Evolutionary conservation across 2,888 invertebrate species (phyloP), one percentile per base, ranked within the genome.

Genomic region (Carterocephalus palaemon): DNA sequence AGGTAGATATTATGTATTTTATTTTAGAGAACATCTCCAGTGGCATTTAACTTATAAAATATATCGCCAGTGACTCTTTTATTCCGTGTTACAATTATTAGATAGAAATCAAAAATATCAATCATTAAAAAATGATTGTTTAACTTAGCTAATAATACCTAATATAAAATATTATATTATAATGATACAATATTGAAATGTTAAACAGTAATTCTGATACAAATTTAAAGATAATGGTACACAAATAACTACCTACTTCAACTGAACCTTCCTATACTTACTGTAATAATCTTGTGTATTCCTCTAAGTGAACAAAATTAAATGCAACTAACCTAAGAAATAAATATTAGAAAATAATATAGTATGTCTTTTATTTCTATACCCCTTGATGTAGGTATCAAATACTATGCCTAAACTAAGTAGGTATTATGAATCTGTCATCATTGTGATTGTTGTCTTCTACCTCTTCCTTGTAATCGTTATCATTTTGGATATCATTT

Each of bases 251-350:
- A 24, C 24, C 33, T 33, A 26, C 33, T 24, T 33, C 33, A 41
- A 54, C 46, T 38, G 40, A 54, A 55, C 53, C 52, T 56, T 52
- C 41, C 49, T 56, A 48, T 39, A 38, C 5, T 20, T 52, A 29
- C 47, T 48, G 49, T 45, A 40, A 45, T 45, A 42, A 45, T 48
- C 49, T 57, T 57, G 46, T 68, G 54, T 70, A 64, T 63, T 57
- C 67, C 62, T 60, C 53, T 68, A 70, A 65, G 64, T 65, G 64
- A 72, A 64, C 65, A 68, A n/a, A n/a, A n/a, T n/a, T n/a, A n/a
- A 75, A 72, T 69, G 59, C 54, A 63, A 75, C 64, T 78, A 76
- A 77, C 66, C 67, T 72, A 72, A 74, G 53, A 60, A 55, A 56
- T 52, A 56, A 56, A 52, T 50, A 38, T 20, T 17, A 24, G 15